Conservation (phyloP, 2,797 vertebrate genomes). For the Mormyrus proboscirostris region DNA sequence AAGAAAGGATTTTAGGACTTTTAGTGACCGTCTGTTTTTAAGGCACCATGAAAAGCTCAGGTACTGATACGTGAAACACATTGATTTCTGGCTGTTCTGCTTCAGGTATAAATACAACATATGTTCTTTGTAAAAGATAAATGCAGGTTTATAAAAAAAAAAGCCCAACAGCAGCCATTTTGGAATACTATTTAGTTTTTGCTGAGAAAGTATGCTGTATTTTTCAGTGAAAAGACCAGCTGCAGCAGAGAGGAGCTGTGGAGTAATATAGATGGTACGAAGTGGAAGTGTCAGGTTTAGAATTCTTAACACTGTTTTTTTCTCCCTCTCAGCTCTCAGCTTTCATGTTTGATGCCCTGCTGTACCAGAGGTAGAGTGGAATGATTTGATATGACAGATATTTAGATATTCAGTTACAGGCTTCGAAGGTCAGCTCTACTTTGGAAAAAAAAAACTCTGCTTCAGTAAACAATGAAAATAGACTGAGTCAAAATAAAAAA, state of each 20-base stretch:
- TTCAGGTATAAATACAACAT: background rate
- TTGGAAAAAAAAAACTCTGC: background rate
- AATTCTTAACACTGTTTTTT: background rate
- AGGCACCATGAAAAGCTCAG: background rate
- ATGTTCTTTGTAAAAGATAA: conserved; percentile 1
- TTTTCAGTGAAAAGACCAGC: background rate
- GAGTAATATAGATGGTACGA: background rate
- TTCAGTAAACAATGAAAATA: background rate
- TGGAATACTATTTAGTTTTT: background rate
- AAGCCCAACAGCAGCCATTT: background rate
- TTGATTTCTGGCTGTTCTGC: background rate
- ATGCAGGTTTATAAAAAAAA: background rate
- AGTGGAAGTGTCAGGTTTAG: background rate
- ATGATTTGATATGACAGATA: conserved; percentile 20
- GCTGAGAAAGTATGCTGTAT: background rate
- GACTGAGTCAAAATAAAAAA: background rate
- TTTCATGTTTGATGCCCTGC: background rate
- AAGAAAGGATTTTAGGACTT: background rate
- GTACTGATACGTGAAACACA: background rate
- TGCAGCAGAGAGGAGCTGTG: background rate
- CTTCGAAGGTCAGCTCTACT: conserved; percentile 12
- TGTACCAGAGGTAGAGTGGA: background rate
- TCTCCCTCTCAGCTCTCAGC: background rate
- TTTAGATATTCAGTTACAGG: conserved; percentile 15
- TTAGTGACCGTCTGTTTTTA: background rate